Conservation (phyloP, 2,797 vertebrate species). For the Argya squamiceps region DNA sequence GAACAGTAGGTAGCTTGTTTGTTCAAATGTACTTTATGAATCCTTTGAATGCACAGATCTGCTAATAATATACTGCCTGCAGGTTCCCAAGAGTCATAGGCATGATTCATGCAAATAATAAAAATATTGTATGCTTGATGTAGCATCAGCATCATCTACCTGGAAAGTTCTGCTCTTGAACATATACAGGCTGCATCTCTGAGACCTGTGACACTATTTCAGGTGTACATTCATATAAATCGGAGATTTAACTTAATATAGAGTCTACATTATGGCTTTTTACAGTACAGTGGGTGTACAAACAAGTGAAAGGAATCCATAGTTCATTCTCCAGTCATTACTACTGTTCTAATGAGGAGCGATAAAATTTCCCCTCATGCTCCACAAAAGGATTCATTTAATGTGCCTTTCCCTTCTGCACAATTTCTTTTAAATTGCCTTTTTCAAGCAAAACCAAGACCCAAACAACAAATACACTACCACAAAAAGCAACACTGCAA, state of each 20-base stretch:
- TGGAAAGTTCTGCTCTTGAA: not conserved
- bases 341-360: not conserved
- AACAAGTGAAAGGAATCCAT: not conserved
- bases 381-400: not conserved
- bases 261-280: not conserved
- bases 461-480: not conserved
- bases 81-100: not conserved
- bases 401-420: not conserved
- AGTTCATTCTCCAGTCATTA: not conserved
- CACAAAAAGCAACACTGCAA: not conserved
- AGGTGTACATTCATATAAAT: not conserved
- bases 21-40: conserved; percentile 83
- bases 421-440: not conserved
- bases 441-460: not conserved
- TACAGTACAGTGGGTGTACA: not conserved
- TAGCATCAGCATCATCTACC: not conserved
- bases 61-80: not conserved
- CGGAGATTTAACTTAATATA: not conserved
- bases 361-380: not conserved
- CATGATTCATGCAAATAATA: conserved; percentile 50
- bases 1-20: conserved; percentile 88
- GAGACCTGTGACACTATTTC: not conserved
- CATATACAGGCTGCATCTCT: not conserved
- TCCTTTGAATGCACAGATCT: conserved; percentile 39
- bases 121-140: not conserved